Conservation (phyloP, 2,888 invertebrate species). For the Cinara cedri region DNA sequence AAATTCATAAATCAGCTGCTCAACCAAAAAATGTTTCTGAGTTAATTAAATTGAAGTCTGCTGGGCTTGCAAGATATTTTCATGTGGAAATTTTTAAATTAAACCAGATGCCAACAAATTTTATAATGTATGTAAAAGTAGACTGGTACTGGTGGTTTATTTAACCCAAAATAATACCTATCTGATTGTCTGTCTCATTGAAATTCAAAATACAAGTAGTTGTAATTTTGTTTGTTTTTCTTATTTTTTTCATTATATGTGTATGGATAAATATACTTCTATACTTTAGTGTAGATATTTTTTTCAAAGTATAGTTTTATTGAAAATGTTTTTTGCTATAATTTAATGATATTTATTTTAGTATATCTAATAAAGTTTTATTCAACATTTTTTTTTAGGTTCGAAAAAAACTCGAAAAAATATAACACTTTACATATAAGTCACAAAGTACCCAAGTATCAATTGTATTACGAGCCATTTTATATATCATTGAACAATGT, state of each 20-base stretch:
- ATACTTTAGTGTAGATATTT: not conserved
- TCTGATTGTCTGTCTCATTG: not conserved
- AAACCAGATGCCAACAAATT: conserved; percentile 91
- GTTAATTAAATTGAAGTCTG: conserved; percentile 75
- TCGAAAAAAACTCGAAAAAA: conserved; percentile 69
- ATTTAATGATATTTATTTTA: too few species aligned
- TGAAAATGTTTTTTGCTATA: too few species aligned
- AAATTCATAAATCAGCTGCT: conserved; percentile 77
- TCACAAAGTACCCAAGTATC: conserved; percentile 79
- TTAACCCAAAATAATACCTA: conserved; percentile 2
- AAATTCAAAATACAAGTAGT: not conserved
- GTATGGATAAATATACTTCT: not conserved
- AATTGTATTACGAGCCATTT: conserved; percentile 89
- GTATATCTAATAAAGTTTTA: too few species aligned
- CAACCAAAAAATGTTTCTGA: conserved; percentile 84
- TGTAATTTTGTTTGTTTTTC: conserved; percentile 14
- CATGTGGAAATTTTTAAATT: conserved; percentile 91
- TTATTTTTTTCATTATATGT: too few species aligned
- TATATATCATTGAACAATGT: conserved; percentile 83
- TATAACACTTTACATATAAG: conserved; percentile 75
- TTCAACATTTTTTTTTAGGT: conserved; percentile 65
- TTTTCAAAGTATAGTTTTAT: too few species aligned
- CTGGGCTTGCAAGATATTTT: conserved; percentile 84
- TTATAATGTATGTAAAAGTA: conserved; percentile 71
- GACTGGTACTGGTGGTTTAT: not conserved